Conservation (phyloP, 2,113 vertebrate genomes). For the Pygoscelis antarcticus region DNA sequence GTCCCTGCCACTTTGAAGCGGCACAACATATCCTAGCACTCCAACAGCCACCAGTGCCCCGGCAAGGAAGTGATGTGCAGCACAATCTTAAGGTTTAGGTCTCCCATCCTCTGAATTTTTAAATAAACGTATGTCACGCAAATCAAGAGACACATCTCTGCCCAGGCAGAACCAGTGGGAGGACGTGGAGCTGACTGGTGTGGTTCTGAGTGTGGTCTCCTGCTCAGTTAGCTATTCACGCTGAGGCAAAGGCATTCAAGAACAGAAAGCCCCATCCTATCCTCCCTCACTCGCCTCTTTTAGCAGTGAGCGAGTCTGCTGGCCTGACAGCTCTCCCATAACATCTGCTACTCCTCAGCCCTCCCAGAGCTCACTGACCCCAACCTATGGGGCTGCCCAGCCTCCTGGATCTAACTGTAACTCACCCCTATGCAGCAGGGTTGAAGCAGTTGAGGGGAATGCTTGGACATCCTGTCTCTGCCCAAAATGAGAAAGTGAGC, state of each 20-base stretch:
- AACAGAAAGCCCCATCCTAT: not conserved
- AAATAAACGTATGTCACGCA: not conserved
- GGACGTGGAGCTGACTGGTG: not conserved
- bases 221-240: not conserved
- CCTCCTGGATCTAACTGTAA: not conserved
- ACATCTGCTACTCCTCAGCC: not conserved
- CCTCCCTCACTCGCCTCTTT: not conserved
- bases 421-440: not conserved
- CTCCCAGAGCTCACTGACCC: not conserved
- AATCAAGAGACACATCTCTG: not conserved
- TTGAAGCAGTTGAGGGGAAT: not conserved
- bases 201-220: not conserved
- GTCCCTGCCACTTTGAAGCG: no score
- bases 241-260: not conserved
- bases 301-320: not conserved
- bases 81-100: not conserved
- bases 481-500: not conserved
- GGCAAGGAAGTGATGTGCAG: not conserved
- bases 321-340: not conserved
- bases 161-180: not conserved
- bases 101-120: not conserved
- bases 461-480: not conserved
- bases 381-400: not conserved
- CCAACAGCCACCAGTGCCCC: not conserved
- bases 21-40: not conserved